Base-by-base conservation (phyloP, 2,113 vertebrate species). In the Cynocephalus volans region DNA sequence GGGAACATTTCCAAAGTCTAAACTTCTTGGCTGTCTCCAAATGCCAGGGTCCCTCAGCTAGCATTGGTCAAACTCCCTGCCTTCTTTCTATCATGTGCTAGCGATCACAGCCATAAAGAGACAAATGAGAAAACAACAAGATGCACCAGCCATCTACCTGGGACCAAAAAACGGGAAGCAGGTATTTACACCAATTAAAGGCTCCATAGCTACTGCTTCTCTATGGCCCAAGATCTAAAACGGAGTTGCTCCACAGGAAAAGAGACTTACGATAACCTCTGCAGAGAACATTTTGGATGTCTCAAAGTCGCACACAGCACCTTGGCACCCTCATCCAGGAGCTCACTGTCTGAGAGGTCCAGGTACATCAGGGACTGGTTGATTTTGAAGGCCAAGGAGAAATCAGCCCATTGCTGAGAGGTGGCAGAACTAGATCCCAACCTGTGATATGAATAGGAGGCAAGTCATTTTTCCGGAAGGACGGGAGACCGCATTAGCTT, bases 251-350 rank as follows among this genome's bases (percentile, higher is more conserved):
- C 45, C 21, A 6, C 0, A 0, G 76, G 65, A 41, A 28, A 28
- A 3, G 2, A 48, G 15, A 95, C 97, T 96, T 50, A 97, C 81
- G 70, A 95, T 36, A 96, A 3, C 52, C 23, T 87, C 88, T 92
- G 88, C 21, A 97, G 84, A 14, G 31, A 11, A 14, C 81, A 84
- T 2, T 0, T 56, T 0, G 95, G 91, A 56, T 88, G 69, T 19
- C 3, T 88, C 81, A 94, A 24, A 2, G 69, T 64, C 0, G 0
- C 1, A 24, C 86, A 90, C 45, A 97, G 64, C 69, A 94, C 0
- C 33, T 7, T 54, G 58, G 12, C 33, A 0, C 64, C 81, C 56
- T 64, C 33, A 1, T 95, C 88, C 10, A 6, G 60, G 24, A 94
- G 85, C 50, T 80, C 13, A 0, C 1, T 92, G 41, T 65, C 58